phyloP scores from a whole-genome alignment of 2,888 invertebrate genomes.

The Trachelus tabidus region DNA sequence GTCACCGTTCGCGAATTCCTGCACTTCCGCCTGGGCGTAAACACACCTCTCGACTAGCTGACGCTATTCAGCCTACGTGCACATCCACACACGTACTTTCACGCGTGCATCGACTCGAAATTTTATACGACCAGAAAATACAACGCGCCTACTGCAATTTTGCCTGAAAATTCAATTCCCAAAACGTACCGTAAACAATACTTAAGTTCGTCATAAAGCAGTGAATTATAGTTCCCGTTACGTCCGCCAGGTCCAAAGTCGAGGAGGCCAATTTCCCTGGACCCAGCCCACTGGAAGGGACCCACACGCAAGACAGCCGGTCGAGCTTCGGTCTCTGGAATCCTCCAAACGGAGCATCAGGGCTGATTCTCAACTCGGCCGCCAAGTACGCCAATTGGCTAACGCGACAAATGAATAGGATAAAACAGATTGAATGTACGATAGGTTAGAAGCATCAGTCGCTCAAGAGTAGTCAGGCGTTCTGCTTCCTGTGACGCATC shows the following conservation, averaged over 20 bases:
- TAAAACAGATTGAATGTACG: conserved; percentile 42
- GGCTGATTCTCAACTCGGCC: neutral
- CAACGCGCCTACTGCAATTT: neutral
- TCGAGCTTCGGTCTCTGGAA: neutral
- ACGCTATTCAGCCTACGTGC: conserved; percentile 4
- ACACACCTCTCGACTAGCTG: conserved; percentile 20
- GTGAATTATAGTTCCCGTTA: neutral
- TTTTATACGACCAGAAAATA: conserved; percentile 22
- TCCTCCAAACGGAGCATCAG: neutral
- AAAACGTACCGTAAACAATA: neutral
- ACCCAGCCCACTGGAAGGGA: neutral
- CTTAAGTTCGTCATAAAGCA: neutral
- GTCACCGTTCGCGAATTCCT: conserved; percentile 56
- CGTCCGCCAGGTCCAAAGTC: neutral
- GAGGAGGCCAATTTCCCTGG: neutral
- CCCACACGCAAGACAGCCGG: neutral
- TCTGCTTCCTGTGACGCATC: conserved; percentile 44
- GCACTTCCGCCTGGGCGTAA: conserved; percentile 55
- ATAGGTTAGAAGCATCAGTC: conserved; percentile 6
- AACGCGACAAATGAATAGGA: conserved; percentile 45
- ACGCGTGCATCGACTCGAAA: conserved; percentile 37
- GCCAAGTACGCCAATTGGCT: conserved; percentile 40
- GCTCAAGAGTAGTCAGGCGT: conserved; percentile 37
- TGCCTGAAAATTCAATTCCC: neutral
- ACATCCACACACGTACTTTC: conserved; percentile 42